Conservation (phyloP, 64 coral and sea anemone genomes). For the Montipora cactus region DNA sequence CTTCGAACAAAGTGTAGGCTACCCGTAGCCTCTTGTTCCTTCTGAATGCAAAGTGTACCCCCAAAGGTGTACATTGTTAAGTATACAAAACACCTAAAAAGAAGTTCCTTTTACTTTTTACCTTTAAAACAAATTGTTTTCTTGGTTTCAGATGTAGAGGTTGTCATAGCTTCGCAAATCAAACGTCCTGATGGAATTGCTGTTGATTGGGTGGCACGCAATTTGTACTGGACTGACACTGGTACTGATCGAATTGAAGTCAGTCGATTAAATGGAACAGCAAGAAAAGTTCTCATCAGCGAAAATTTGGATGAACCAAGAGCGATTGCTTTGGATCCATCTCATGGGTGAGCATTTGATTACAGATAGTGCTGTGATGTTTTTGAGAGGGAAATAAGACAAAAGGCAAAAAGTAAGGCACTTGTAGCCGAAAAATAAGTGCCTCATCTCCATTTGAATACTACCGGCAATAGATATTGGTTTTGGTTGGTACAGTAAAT, state of each 20-base stretch:
- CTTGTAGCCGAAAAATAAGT: too few relatives aligned
- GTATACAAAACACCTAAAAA: too few relatives aligned
- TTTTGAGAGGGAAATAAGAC: neutral
- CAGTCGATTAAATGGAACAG: conserved; percentile 72
- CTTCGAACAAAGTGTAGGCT: too few relatives aligned
- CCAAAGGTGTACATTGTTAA: too few relatives aligned
- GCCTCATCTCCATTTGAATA: too few relatives aligned
- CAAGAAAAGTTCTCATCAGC: conserved; percentile 78
- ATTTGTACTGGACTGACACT: conserved; percentile 96
- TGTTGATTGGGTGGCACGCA: conserved; percentile 89
- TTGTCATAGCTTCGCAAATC: conserved; percentile 62
- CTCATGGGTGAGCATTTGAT: conserved; percentile 60
- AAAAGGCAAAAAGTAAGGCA: too few relatives aligned
- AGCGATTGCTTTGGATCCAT: conserved; percentile 86
- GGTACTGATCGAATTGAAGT: conserved; percentile 88
- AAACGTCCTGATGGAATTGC: conserved; percentile 80
- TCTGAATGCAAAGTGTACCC: too few relatives aligned
- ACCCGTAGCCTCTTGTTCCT: too few relatives aligned
- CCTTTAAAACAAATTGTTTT: too few relatives aligned
- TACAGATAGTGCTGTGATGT: neutral
- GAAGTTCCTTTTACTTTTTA: too few relatives aligned
- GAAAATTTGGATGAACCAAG: conserved; percentile 79
- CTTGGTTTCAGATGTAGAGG: conserved; percentile 41
- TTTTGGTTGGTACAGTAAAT: too few relatives aligned
- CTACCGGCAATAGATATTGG: too few relatives aligned